Percentiles rank a stretch among this genome's conserved stretches.
These are phyloP conservation scores for Drosophila yakuba DNA, from an alignment of 1,140 invertebrate species.

Conservation along the genomic window DNA sequence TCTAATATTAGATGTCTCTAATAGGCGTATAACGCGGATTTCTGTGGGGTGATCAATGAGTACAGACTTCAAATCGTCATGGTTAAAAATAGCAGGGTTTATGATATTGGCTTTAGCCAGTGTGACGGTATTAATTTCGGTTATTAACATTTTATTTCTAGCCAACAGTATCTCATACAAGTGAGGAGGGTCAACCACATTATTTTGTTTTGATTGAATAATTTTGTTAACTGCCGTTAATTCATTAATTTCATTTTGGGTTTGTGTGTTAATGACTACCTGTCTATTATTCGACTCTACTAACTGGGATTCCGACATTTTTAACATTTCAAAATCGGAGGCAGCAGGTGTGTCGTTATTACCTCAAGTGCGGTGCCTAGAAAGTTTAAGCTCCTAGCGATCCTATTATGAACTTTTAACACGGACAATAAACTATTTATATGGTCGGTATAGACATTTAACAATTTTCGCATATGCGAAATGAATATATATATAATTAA, in stretches of 20 bases:
- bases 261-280: constrained; percentile 3
- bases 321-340: too few relatives aligned
- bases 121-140: not conserved
- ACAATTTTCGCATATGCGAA: not conserved
- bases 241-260: constrained; percentile 11
- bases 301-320: too few relatives aligned
- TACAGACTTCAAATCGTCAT: not conserved
- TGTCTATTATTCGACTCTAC: constrained; percentile 7
- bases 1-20: constrained; percentile 27
- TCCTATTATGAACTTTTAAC: too few relatives aligned
- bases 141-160: constrained; percentile 7
- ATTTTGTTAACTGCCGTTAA: constrained; percentile 6
- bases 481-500: too few relatives aligned
- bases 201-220: constrained; percentile 6
- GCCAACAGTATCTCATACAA: too few relatives aligned
- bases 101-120: constrained; percentile 1
- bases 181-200: constrained; percentile 2
- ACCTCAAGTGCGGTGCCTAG: constrained; percentile 18
- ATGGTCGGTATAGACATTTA: too few relatives aligned
- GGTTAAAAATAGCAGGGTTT: constrained; percentile 9
- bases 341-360: not conserved
- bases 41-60: constrained; percentile 16
- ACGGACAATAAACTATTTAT: too few relatives aligned
- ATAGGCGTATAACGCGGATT: constrained; percentile 5
- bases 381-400: not conserved